phyloP scores from a whole-genome alignment of 1,140 invertebrate species.

The Lasioglossum baleicum region DNA sequence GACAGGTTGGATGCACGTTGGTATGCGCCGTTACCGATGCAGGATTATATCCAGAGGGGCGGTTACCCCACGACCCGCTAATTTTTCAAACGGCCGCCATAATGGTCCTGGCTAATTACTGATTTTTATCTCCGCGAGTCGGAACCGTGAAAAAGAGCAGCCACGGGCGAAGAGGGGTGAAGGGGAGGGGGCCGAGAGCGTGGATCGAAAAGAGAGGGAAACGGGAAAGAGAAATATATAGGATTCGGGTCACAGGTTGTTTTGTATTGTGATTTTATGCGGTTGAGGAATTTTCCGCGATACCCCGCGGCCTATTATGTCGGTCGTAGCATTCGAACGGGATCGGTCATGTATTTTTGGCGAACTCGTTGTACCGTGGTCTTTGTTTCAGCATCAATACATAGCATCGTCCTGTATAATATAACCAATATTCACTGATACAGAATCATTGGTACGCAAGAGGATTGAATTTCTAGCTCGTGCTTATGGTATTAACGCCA shows the following conservation, averaged over 20 bases:
- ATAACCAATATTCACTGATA: background rate
- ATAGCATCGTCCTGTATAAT: background rate
- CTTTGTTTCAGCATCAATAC: slow-evolving; percentile 5
- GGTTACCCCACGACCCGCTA: slow-evolving; percentile 77
- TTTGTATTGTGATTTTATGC: slow-evolving; percentile 23
- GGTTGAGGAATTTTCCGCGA: slow-evolving; percentile 21
- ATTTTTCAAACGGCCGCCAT: slow-evolving; percentile 79
- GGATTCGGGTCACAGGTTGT: slow-evolving; percentile 34
- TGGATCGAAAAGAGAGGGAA: slow-evolving; percentile 10
- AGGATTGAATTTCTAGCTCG: background rate
- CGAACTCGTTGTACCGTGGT: background rate
- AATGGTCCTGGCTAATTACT: slow-evolving; percentile 79
- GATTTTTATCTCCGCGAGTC: slow-evolving; percentile 76
- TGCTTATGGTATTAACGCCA: background rate
- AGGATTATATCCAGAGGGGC: slow-evolving; percentile 76
- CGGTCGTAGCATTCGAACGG: background rate
- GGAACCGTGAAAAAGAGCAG: slow-evolving; percentile 47
- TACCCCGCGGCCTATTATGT: background rate
- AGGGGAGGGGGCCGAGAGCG: background rate
- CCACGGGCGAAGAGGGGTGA: background rate
- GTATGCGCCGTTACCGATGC: slow-evolving; percentile 65
- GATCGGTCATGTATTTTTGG: slow-evolving; percentile 1
- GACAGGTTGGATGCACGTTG: slow-evolving; percentile 75
- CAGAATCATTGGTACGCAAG: background rate
- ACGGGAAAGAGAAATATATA: slow-evolving; percentile 23